These are phyloP conservation scores for Heliconius ismenius DNA, from an alignment of 2,888 invertebrate genomes.

Conservation along the genomic window DNA sequence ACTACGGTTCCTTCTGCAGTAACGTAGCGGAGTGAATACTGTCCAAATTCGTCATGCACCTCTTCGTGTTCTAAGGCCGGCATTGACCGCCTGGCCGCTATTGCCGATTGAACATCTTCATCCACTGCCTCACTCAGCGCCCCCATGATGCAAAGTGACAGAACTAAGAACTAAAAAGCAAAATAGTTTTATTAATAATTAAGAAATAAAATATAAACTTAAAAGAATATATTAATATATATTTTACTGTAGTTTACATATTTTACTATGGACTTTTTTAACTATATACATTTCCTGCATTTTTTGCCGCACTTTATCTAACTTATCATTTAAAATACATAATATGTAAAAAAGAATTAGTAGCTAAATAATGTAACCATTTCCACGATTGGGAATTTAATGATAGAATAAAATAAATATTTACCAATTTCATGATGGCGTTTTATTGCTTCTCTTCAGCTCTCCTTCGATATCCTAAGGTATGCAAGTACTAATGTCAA, in stretches of 20 bases:
- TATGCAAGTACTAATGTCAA: not conserved
- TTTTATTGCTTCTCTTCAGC: not conserved
- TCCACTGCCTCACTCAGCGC: constrained; percentile 25
- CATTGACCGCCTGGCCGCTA: constrained; percentile 4
- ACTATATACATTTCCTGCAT: no score
- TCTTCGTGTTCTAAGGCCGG: constrained; percentile 57
- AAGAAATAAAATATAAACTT: constrained; percentile 39
- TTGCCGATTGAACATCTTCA: constrained; percentile 4
- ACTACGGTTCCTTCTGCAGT: constrained; percentile 60
- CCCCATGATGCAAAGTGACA: constrained; percentile 29
- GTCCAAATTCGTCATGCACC: constrained; percentile 56
- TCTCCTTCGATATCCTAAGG: not conserved
- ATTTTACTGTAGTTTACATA: no score
- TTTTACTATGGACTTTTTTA: no score
- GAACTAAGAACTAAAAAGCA: constrained; percentile 30
- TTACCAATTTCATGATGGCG: constrained; percentile 30
- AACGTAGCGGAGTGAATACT: constrained; percentile 58
- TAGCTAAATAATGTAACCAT: no score
- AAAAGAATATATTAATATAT: no score
- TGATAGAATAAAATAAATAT: not conserved
- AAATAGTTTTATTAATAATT: constrained; percentile 9
- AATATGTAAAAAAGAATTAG: no score
- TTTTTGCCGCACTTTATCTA: no score
- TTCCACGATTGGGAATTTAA: no score
- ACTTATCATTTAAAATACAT: no score